A percentile compares a stretch with the other conserved stretches of the same genome.
Conservation (phyloP, 2,888 invertebrate genomes). For the Sarcophaga variegata region DNA sequence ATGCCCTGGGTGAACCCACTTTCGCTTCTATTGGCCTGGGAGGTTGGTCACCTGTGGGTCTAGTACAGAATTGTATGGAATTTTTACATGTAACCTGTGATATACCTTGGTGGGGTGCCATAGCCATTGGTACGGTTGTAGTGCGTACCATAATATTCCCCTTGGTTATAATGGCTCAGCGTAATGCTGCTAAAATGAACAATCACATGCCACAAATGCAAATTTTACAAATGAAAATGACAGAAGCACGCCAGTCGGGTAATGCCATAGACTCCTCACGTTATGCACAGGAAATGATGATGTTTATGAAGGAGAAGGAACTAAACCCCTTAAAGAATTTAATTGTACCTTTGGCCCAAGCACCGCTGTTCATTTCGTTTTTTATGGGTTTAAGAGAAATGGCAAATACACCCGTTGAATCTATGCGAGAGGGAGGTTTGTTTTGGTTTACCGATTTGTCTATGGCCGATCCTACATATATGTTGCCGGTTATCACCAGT, state of each 20-base stretch:
- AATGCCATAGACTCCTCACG: slow-evolving; percentile 90
- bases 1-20: slow-evolving; percentile 86
- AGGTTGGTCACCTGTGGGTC: slow-evolving; percentile 91
- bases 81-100: slow-evolving; percentile 90
- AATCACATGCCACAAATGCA: slow-evolving; percentile 94
- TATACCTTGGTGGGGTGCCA: slow-evolving; percentile 97
- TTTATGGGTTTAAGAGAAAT: slow-evolving; percentile 94
- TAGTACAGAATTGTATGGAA: slow-evolving; percentile 91
- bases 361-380: slow-evolving; percentile 95
- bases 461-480: slow-evolving; percentile 92
- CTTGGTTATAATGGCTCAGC: slow-evolving; percentile 91
- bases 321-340: slow-evolving; percentile 91
- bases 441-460: slow-evolving; percentile 97
- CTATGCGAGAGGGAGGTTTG: slow-evolving; percentile 93
- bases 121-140: slow-evolving; percentile 89
- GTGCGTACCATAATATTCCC: slow-evolving; percentile 92
- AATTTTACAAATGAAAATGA: slow-evolving; percentile 90
- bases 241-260: slow-evolving; percentile 92
- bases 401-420: slow-evolving; percentile 95
- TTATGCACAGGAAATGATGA: slow-evolving; percentile 89
- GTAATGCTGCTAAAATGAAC: slow-evolving; percentile 90
- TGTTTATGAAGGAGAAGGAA: slow-evolving; percentile 91
- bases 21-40: slow-evolving; percentile 92
- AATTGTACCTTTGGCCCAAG: slow-evolving; percentile 90
- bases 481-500: slow-evolving; percentile 93